Evolutionary conservation across 2,113 vertebrate genomes (phyloP), one percentile per base, ranked within the genome.

Genomic region (Suricata suricatta): DNA sequence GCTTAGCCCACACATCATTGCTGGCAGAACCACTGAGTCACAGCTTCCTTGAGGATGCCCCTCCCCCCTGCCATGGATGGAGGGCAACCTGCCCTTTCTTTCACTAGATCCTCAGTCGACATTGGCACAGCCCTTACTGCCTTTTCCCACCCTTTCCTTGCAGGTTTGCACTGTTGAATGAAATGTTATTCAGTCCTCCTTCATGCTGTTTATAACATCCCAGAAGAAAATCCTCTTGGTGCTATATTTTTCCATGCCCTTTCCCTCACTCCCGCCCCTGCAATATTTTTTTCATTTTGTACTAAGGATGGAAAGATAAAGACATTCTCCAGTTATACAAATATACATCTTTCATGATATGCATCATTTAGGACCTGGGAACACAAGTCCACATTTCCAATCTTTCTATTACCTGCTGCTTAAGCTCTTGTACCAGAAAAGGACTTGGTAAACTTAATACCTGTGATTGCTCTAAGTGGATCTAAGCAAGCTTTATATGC

Each of bases 11-110:
- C 80, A 92, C 69, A 76, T 81, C 80, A 77, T 64, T 81, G 84
- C 66, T 92, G 97, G 71, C 50, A n/a, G 88, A 57, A 35, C 81
- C 88, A 57, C 80, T 94, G 94, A 98, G 93, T 96, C 97, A 97
- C 38, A 80, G 47, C 23, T 54, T 80, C 69, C 27, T 50, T 0
- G n/a, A 69, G 35, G 69, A 92, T 47, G 63, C 41, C 33, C 11
- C 14, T 13, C 10, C 19, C 14, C 19, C 31, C 44, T 5, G 38
- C 38, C 38, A 41, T 41, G 38, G 38, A 80, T 3, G 44, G 68
- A 71, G 47, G 63, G 13, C 52, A 21, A 4, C 13, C 21, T 88
- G 80, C 38, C 76, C 52, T 82, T 82, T 60, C 41, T 41, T 5
- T 41, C 3, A 14, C n/a, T 12, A 79, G 63, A 38, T 29, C 54